phyloP scores from a whole-genome alignment of 2,113 vertebrate genomes.

The Corythornis vintsioides region DNA sequence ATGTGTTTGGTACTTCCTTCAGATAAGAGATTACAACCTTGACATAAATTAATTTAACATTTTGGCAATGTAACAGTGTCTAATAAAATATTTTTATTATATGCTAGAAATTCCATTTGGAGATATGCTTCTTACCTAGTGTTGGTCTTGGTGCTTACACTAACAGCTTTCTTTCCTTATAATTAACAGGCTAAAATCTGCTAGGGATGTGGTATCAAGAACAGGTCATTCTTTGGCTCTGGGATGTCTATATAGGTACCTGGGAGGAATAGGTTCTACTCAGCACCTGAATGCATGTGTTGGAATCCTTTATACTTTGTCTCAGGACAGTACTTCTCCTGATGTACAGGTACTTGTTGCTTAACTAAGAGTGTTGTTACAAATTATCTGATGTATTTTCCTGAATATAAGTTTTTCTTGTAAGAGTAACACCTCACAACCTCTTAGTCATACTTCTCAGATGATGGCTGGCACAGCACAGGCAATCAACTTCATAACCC shows the following conservation, averaged over 20 bases:
- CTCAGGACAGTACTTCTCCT: slow-evolving; percentile 94
- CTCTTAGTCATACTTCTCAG: neutral
- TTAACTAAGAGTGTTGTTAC: neutral
- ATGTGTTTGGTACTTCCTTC: neutral
- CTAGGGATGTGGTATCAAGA: slow-evolving; percentile 88
- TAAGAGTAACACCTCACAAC: neutral
- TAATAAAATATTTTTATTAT: neutral
- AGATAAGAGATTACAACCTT: neutral
- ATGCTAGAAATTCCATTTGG: neutral
- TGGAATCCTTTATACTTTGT: slow-evolving; percentile 89
- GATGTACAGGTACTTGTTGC: slow-evolving; percentile 87
- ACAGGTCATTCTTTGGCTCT: slow-evolving; percentile 89
- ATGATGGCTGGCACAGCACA: neutral
- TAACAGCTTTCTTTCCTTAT: slow-evolving; percentile 21
- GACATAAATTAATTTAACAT: neutral
- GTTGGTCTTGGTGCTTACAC: neutral
- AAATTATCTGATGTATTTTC: neutral
- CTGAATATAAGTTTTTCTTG: neutral
- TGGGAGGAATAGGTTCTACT: slow-evolving; percentile 85
- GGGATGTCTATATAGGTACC: slow-evolving; percentile 86
- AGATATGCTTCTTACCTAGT: neutral
- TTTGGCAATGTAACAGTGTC: neutral
- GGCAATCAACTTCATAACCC: neutral
- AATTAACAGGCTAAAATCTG: slow-evolving; percentile 84
- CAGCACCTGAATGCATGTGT: slow-evolving; percentile 89